phyloP scores from a whole-genome alignment of 2,888 invertebrate genomes.

The Psylliodes chrysocephalus region DNA sequence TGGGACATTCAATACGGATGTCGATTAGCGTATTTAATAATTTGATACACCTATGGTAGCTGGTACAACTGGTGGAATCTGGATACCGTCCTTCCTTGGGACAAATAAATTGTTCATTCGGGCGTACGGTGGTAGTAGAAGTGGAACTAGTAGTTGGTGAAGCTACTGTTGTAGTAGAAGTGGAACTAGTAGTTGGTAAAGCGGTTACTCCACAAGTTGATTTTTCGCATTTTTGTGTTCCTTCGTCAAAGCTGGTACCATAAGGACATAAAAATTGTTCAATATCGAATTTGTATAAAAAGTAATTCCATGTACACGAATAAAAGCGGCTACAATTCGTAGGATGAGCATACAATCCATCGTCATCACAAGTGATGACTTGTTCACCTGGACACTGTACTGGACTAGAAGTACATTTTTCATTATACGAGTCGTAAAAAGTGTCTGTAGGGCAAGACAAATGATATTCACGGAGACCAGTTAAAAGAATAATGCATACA shows the following conservation, averaged over 20 bases:
- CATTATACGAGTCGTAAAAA: constrained; percentile 50
- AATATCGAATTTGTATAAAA: constrained; percentile 65
- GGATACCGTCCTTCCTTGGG: constrained; percentile 50
- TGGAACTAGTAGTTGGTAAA: neutral
- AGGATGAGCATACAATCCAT: constrained; percentile 66
- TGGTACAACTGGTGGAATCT: constrained; percentile 50
- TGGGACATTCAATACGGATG: constrained; percentile 50
- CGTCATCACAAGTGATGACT: constrained; percentile 50
- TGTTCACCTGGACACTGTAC: constrained; percentile 56
- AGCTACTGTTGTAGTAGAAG: constrained; percentile 5
- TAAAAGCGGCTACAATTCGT: constrained; percentile 67
- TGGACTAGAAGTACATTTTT: constrained; percentile 50
- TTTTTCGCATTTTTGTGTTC: neutral
- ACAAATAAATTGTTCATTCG: constrained; percentile 46
- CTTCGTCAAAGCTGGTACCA: constrained; percentile 11
- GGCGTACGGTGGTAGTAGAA: constrained; percentile 10
- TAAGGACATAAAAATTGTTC: constrained; percentile 66
- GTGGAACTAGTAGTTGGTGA: neutral
- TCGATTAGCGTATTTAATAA: constrained; percentile 46
- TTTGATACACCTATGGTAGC: constrained; percentile 54
- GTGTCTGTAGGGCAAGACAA: constrained; percentile 51
- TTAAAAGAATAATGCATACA: constrained; percentile 51
- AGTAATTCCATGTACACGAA: constrained; percentile 66
- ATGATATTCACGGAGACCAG: constrained; percentile 46
- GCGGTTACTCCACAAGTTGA: neutral